Conservation (phyloP, 2,797 vertebrate genomes). For the Coracias cyanogaster region DNA sequence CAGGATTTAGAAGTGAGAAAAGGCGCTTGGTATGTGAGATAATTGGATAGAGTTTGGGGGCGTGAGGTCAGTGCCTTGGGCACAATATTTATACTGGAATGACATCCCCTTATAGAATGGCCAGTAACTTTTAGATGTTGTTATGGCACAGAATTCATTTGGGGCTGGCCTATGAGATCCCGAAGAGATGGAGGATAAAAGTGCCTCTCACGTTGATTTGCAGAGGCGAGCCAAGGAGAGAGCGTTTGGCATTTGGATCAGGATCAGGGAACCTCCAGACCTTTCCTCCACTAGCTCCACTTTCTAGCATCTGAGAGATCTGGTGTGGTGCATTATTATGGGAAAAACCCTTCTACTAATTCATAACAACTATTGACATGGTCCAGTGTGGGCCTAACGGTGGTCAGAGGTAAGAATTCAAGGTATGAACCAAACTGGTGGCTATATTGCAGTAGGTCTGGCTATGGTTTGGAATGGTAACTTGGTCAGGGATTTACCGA, state of each 20-base stretch:
- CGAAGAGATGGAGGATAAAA: not conserved
- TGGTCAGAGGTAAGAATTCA: not conserved
- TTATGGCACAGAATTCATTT: not conserved
- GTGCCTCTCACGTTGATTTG: not conserved
- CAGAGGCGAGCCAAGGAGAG: not conserved
- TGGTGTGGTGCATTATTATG: not conserved
- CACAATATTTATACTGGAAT: not conserved
- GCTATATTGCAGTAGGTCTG: not conserved
- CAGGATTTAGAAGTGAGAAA: not conserved
- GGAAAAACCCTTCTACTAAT: not conserved
- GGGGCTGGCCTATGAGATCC: not conserved
- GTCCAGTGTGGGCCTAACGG: not conserved
- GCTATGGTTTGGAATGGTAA: not conserved
- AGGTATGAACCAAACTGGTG: not conserved
- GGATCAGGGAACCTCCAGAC: not conserved
- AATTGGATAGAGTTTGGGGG: slow-evolving; percentile 16
- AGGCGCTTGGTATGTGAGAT: not conserved
- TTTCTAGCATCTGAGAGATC: not conserved
- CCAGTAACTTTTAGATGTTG: not conserved
- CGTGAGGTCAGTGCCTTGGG: not conserved
- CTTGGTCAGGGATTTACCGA: not conserved
- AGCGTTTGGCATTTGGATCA: not conserved
- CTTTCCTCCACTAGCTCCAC: not conserved
- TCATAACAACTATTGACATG: fast-evolving
- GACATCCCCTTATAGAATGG: not conserved